Evolutionary conservation across 2,888 invertebrate species (phyloP), one percentile per base, ranked within the genome.

Genomic region (Phortica okadai): DNA sequence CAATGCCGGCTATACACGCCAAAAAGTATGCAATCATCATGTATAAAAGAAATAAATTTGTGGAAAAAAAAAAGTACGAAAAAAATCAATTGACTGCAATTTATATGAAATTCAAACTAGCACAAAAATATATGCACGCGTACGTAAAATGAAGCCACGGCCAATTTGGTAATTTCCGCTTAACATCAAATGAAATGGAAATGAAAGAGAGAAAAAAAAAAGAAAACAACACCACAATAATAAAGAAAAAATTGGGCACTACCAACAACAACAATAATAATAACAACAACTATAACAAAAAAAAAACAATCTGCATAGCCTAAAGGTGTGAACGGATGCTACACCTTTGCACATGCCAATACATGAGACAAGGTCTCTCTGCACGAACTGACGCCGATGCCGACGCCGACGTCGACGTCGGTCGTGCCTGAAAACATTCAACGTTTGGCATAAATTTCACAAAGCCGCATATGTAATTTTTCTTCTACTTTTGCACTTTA

Each of bases 41-140:
- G 1, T 1, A 33, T 1, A 33, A 33, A 33, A 33, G 33, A 33
- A 33, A 33, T 33, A 33, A 33, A 33, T 33, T 4, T 33, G 33
- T 5, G 4, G 4, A 33, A 33, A 33, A 33, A 1, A 33, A 33
- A 2, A 1, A 33, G 33, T 5, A 41, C 72, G 56, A 84, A 81
- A 78, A 85, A 86, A 85, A 84, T 88, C 86, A 86, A 88, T 86
- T 87, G 82, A 81, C 81, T 81, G 82, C 83, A 87, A 86, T 88
- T 86, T 87, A 81, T 87, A 81, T 84, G 45, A 44, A 33, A 41
- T 10, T 6, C 41, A 6, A 54, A 72, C 44, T 54, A 25, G 33
- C 6, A 56, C 14, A 25, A 70, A 50, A 70, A 21, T n/a, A 73
- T 67, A 16, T 44, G 16, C 50, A 10, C 70, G 45, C 70, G 50